Conservation (phyloP, 2,113 vertebrate species). For the Ramphastos sulfuratus region DNA sequence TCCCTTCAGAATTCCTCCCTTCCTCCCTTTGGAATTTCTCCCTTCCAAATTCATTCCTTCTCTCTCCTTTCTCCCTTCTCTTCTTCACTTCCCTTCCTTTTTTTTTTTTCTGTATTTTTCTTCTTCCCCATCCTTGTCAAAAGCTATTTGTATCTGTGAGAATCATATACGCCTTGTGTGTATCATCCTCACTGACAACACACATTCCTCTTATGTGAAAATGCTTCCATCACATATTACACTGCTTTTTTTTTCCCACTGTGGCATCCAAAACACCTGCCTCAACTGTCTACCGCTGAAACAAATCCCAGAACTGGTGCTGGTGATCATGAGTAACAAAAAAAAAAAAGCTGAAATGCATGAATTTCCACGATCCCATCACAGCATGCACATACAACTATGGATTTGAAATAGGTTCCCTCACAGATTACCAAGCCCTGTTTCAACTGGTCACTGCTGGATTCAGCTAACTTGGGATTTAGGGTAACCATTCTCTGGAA, state of each 20-base stretch:
- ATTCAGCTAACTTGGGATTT: background rate
- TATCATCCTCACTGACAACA: background rate
- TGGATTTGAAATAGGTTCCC: background rate
- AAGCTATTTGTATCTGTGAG: background rate
- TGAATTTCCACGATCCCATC: fast-evolving
- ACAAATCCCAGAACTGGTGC: background rate
- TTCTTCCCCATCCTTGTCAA: background rate
- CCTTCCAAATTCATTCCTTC: too few relatives aligned
- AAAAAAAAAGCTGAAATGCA: background rate
- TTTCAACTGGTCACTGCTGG: background rate
- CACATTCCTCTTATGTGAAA: background rate
- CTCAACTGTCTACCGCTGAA: background rate
- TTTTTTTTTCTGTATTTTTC: background rate
- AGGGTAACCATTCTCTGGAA: background rate
- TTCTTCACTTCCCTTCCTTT: background rate
- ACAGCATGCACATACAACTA: background rate
- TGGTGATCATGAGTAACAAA: background rate
- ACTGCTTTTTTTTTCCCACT: background rate
- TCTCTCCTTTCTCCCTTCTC: background rate
- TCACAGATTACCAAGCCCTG: background rate
- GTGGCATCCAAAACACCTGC: background rate
- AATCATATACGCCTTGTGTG: background rate
- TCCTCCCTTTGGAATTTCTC: too few relatives aligned
- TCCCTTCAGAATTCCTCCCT: background rate
- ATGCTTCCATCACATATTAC: background rate